Conservation (phyloP, 2,888 invertebrate species). For the Erebia epiphron region DNA sequence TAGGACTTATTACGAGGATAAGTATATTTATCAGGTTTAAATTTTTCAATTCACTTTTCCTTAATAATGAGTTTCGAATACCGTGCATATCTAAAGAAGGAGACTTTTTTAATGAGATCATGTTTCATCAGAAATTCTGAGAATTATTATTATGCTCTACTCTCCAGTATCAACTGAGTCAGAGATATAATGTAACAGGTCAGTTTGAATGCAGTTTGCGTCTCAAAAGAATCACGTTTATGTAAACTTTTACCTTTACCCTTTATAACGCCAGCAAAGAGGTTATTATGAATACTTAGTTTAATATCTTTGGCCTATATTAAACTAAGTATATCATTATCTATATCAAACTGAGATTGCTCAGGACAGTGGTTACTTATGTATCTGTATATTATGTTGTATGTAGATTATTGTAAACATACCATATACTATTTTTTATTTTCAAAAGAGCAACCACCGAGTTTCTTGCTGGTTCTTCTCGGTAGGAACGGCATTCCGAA, state of each 20-base stretch:
- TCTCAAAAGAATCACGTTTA: background rate
- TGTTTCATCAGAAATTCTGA: slow-evolving; percentile 10
- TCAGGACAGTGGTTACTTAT: no score
- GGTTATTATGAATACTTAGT: no score
- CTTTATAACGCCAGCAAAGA: background rate
- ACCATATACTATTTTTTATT: no score
- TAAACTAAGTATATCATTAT: no score
- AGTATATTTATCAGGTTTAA: background rate
- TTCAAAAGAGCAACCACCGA: no score
- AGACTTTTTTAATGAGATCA: slow-evolving; percentile 7
- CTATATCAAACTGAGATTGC: no score
- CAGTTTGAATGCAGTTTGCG: background rate
- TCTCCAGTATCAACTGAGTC: slow-evolving; percentile 3
- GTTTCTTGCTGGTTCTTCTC: no score
- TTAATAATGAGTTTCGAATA: background rate
- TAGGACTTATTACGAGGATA: no score
- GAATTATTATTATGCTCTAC: slow-evolving; percentile 21
- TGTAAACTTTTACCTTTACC: slow-evolving; percentile 2
- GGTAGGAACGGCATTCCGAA: no score
- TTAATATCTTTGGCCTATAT: no score
- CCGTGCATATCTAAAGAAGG: background rate
- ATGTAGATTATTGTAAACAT: no score
- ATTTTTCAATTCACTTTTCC: background rate
- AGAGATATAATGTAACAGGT: background rate
- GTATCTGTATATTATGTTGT: no score